Base-by-base conservation (phyloP, 2,797 vertebrate genomes). In the Tinamus major region DNA sequence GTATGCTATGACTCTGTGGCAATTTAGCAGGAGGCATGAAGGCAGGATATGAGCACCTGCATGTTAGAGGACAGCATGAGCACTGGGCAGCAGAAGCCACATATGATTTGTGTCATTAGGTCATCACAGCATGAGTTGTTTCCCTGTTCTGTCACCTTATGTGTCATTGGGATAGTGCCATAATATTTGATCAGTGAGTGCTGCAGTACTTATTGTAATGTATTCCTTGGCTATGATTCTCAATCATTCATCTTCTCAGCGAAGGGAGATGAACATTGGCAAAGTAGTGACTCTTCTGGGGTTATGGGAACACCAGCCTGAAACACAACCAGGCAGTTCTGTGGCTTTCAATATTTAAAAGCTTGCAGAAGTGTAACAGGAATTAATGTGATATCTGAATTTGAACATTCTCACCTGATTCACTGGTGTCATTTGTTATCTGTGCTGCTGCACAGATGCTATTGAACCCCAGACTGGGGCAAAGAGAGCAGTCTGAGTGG, bases 11-110 rank as follows among this genome's bases (percentile, higher is more conserved):
- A 55, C 69, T 69, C 37, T 1, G 3, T 56, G 14, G 24, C 21
- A 63, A 89, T 87, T 91, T 64, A 89, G n/a, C 13, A 11, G 19
- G 31, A 0, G 1, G 10, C 39, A 70, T 8, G 42, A 83, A 72
- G 55, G 74, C 39, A 89, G 51, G 51, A 76, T 83, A 44, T 26
- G 4, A 67, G 76, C 72, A 85, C 58, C 48, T 91, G 55, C 5
- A 2, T 72, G 41, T 16, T 79, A 78, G 80, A 56, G 31, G 35
- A n/a, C 13, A 89, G 49, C 44, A 55, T 42, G 39, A 80, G 49
- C 65, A 51, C 39, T 42, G 77, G 24, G 48, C 35, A 95, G 63
- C 76, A 93, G 81, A 95, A 91, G 79, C 49, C 76, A 80, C 76
- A 16, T 24, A 75, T 24, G 48, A 56, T 89, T 92, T 85, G 24